Evolutionary conservation across 1,140 invertebrate species (phyloP).

Genomic region (Drosophila orosa): DNA sequence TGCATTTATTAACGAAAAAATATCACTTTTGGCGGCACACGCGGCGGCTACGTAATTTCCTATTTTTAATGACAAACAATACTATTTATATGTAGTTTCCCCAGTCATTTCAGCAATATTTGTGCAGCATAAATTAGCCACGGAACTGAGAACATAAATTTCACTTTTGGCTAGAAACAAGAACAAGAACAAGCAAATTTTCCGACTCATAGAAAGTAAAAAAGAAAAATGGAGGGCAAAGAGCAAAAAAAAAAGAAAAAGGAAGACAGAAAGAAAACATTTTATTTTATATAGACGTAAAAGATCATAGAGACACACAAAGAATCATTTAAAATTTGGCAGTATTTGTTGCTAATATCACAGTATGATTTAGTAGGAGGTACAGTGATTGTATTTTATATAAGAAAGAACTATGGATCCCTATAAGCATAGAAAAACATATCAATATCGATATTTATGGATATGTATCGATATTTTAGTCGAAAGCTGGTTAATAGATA

Average conservation of each 20-base stretch:
- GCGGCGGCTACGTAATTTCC: constrained; percentile 69
- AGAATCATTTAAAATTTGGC: constrained; percentile 4
- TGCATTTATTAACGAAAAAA: constrained; percentile 44
- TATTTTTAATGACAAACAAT: constrained; percentile 52
- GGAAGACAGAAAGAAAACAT: constrained; percentile 2
- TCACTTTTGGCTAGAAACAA: constrained; percentile 38
- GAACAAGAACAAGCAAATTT: constrained; percentile 24
- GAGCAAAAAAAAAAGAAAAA: constrained; percentile 15
- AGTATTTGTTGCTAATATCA: constrained; percentile 13
- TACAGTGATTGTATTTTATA: constrained; percentile 2
- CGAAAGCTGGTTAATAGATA: too few species aligned
- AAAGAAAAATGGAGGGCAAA: constrained; percentile 1
- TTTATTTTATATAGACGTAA: constrained; percentile 12
- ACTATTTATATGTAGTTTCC: constrained; percentile 19
- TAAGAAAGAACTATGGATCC: too few species aligned
- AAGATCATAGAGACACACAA: constrained; percentile 26
- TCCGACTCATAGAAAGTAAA: constrained; percentile 36
- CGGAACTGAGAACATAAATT: constrained; percentile 56
- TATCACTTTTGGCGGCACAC: constrained; percentile 43
- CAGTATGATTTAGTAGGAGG: constrained; percentile 25
- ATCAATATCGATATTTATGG: too few species aligned
- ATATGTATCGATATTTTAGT: too few species aligned
- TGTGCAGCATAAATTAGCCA: constrained; percentile 48
- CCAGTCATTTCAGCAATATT: constrained; percentile 11
- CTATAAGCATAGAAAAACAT: too few species aligned